Conservation (phyloP, 2,797 vertebrate genomes). For the Glossophaga mutica region DNA sequence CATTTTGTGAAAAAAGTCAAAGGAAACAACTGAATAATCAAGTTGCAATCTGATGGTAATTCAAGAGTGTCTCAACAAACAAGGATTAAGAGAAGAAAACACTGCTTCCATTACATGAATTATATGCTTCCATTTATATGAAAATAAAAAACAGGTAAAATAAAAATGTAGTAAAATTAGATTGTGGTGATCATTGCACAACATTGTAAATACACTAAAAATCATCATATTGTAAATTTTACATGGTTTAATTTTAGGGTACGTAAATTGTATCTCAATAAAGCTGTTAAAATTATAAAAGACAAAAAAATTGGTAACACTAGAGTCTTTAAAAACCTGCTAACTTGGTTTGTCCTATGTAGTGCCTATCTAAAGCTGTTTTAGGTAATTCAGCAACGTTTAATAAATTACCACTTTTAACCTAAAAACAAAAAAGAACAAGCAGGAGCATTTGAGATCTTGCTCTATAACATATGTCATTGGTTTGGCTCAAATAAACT, state of each 20-base stretch:
- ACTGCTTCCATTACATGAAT: not conserved
- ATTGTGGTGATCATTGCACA: not conserved
- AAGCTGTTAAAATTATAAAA: constrained; percentile 9
- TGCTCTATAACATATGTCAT: not conserved
- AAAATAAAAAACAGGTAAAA: not conserved
- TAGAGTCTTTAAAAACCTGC: not conserved
- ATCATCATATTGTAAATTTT: not conserved
- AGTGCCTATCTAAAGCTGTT: not conserved
- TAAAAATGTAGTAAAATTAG: not conserved
- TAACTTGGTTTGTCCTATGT: not conserved
- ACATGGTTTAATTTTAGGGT: not conserved
- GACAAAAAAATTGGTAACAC: not conserved
- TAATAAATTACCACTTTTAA: not conserved
- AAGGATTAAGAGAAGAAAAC: not conserved
- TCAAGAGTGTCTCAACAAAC: constrained; percentile 23
- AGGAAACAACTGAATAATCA: not conserved
- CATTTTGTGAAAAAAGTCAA: constrained; percentile 30
- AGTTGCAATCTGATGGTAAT: not conserved
- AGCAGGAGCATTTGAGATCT: not conserved
- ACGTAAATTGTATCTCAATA: not conserved
- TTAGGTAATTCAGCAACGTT: not conserved
- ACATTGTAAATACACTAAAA: not conserved
- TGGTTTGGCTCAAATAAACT: not conserved
- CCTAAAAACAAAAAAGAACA: not conserved
- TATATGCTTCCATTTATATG: not conserved